Base-by-base conservation (phyloP, 2,888 invertebrate genomes). In the Chaitophorus viminalis region DNA sequence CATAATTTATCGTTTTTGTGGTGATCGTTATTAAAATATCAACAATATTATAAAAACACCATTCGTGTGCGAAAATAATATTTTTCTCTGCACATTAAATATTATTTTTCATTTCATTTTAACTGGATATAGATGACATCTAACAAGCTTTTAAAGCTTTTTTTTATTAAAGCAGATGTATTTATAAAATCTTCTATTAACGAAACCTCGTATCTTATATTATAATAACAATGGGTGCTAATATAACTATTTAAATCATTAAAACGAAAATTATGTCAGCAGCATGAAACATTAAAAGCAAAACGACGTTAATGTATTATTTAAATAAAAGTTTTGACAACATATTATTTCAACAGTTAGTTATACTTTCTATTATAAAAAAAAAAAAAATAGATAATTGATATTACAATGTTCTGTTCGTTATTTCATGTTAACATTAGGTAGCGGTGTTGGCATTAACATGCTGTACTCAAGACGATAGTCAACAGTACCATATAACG, bases 181-280 rank as follows among this genome's bases (percentile, higher is more conserved):
- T 68, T 68, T 29, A n/a, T n/a, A 14, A 29, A 29, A 65, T 65
- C 60, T 3, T 25, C n/a, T 36, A 17, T 33, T 29, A n/a, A 65
- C 36, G n/a, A n/a, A 39, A 17, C 68, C n/a, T 36, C 1, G 25
- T 78, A 5, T 14, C 46, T 14, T 70, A 14, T 17, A 6, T 25
- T 78, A 52, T 52, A 52, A 31, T 31, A 33, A 54, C 14, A 54
- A 78, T 17, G 31, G 17, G 77, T 75, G n/a, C 52, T 60, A 60
- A 31, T 14, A 33, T 79, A 33, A 65, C n/a, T 18, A 79, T 36
- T 65, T 79, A 65, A 65, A 36, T 39, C 18, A 79, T 79, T 79
- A 65, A 79, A 79, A 65, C 1, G 54, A 5, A 68, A 39, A 39
- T 65, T 18, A 39, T 29, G 39, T 68, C 29, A 21, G 79, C n/a